Percentiles rank a stretch among this genome's conserved stretches.
Evolutionary conservation across 2,113 vertebrate genomes (phyloP).

Genomic region (Hemiprocne comata): DNA sequence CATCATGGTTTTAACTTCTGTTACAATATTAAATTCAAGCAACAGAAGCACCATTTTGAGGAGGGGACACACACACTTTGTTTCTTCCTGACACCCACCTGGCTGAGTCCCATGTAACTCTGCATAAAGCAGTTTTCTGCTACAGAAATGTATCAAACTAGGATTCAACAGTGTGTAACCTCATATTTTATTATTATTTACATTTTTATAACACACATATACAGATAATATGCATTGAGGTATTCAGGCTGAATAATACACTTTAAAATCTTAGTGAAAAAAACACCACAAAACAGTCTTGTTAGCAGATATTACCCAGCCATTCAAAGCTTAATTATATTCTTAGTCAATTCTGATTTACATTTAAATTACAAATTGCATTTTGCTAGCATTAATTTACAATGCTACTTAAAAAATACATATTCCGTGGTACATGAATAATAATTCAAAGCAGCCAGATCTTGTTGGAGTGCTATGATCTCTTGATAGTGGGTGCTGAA

Average conservation of each 20-base stretch:
- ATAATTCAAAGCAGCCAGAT: slow-evolving; percentile 23
- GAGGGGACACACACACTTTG: background rate
- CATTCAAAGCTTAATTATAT: slow-evolving; percentile 44
- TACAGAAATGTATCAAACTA: background rate
- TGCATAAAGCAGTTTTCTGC: background rate
- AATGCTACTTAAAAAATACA: slow-evolving; percentile 56
- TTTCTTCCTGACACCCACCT: background rate
- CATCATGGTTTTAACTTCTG: background rate
- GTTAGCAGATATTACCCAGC: background rate
- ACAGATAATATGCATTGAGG: slow-evolving; percentile 9
- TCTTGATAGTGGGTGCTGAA: slow-evolving; percentile 3
- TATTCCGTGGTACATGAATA: slow-evolving; percentile 54
- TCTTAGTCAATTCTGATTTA: slow-evolving; percentile 58
- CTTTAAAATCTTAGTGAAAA: background rate
- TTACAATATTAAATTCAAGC: background rate
- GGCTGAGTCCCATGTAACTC: background rate
- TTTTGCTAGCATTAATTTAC: slow-evolving; percentile 54
- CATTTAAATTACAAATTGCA: slow-evolving; percentile 63
- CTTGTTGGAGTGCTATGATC: slow-evolving; percentile 24
- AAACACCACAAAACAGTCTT: background rate
- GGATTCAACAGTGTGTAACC: background rate
- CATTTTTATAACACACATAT: background rate
- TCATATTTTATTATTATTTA: slow-evolving; percentile 13
- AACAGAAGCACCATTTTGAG: background rate
- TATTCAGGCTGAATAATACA: background rate